Evolutionary conservation across 2,888 invertebrate species (phyloP).

Genomic region (Diploptera punctata): DNA sequence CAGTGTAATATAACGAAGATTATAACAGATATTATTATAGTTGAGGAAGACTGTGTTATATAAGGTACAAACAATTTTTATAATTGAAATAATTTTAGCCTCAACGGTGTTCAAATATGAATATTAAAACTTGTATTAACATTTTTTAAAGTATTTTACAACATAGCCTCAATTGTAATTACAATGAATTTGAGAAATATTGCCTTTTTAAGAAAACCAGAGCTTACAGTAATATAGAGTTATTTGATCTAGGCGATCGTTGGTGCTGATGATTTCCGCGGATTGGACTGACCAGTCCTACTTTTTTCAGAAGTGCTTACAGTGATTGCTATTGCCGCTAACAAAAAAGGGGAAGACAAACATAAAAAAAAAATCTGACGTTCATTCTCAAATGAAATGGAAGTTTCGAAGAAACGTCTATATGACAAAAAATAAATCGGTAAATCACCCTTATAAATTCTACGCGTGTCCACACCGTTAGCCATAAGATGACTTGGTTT

Average conservation of each 20-base stretch:
- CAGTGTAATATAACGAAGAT: no score
- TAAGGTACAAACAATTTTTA: no score
- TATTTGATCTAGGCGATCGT: neutral
- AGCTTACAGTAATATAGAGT: no score
- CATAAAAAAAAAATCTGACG: neutral
- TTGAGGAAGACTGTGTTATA: no score
- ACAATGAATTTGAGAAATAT: no score
- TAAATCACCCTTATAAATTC: neutral
- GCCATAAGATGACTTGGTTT: neutral
- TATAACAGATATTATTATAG: no score
- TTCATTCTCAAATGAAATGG: neutral
- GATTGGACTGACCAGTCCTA: slow-evolving; percentile 2
- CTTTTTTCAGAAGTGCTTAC: neutral
- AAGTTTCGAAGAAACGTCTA: neutral
- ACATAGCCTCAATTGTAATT: no score
- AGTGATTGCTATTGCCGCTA: neutral
- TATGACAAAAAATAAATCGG: neutral
- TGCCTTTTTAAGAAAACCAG: no score
- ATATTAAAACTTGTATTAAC: no score
- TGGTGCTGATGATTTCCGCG: neutral
- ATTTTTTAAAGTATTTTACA: no score
- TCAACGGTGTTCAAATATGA: no score
- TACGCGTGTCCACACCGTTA: neutral
- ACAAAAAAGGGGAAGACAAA: neutral
- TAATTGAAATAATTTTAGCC: no score